phyloP scores from a whole-genome alignment of 1,140 invertebrate genomes.

The Helicoverpa armigera region DNA sequence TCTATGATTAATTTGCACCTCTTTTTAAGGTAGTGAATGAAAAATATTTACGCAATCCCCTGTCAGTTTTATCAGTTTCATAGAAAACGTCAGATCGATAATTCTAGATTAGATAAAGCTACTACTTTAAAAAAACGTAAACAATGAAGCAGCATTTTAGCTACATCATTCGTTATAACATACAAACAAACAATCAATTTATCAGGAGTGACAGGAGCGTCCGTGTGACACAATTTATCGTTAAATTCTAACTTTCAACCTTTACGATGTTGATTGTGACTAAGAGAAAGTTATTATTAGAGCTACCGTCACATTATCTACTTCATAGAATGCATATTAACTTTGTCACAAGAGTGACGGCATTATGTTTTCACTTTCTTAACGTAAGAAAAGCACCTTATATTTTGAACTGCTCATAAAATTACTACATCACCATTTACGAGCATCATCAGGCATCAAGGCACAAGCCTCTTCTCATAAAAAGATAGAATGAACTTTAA shows the following conservation, averaged over 20 bases:
- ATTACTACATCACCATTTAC: too few species aligned
- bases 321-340: not conserved
- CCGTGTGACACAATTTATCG: conserved; percentile 36
- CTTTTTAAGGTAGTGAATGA: not conserved
- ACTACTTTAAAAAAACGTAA: not conserved
- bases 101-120: not conserved
- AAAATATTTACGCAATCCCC: not conserved
- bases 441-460: too few species aligned
- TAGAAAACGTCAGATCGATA: not conserved
- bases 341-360: conserved; percentile 2
- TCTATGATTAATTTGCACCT: not conserved
- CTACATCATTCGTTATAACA: not conserved
- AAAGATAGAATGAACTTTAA: too few species aligned
- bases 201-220: conserved; percentile 6
- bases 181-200: conserved; percentile 22
- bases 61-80: not conserved
- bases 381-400: too few species aligned
- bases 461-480: too few species aligned
- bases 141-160: not conserved
- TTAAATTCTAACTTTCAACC: conserved; percentile 41
- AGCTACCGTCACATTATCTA: conserved; percentile 8
- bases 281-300: conserved; percentile 38
- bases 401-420: too few species aligned
- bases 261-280: conserved; percentile 36
- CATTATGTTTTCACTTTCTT: too few species aligned